Conservation (phyloP, 1,140 invertebrate genomes). For the Hycleus phaleratus region DNA sequence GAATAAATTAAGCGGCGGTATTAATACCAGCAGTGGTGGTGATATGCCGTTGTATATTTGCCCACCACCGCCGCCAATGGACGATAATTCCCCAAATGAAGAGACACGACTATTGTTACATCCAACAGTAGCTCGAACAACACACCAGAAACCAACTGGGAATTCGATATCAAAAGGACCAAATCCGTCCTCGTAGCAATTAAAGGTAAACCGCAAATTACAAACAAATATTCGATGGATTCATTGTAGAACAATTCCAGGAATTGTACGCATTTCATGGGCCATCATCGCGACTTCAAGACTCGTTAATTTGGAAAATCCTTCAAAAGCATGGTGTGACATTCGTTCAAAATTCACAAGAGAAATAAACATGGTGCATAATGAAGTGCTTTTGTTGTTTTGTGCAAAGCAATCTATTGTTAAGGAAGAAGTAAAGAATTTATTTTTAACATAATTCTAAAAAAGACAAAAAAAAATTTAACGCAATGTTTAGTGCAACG, state of each 20-base stretch:
- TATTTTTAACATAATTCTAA: too few relatives aligned
- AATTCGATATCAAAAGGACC: slow-evolving; percentile 27
- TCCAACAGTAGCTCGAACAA: slow-evolving; percentile 22
- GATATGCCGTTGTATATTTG: slow-evolving; percentile 43
- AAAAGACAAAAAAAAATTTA: background rate
- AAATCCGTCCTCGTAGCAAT: slow-evolving; percentile 39
- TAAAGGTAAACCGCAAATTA: slow-evolving; percentile 27
- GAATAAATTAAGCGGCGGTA: slow-evolving; percentile 32
- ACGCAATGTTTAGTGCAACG: slow-evolving; percentile 10
- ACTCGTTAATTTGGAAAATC: slow-evolving; percentile 17
- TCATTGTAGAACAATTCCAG: background rate
- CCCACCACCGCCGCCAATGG: slow-evolving; percentile 44
- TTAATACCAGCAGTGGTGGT: slow-evolving; percentile 26
- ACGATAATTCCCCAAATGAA: slow-evolving; percentile 47
- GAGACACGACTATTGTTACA: slow-evolving; percentile 44
- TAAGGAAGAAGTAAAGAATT: too few relatives aligned
- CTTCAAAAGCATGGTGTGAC: slow-evolving; percentile 12
- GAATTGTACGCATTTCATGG: background rate
- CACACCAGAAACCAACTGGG: slow-evolving; percentile 18
- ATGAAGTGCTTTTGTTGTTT: too few relatives aligned
- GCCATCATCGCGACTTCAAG: background rate
- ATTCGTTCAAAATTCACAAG: slow-evolving; percentile 14
- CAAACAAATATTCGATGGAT: background rate
- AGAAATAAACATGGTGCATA: background rate
- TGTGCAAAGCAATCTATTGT: too few relatives aligned